Percentiles rank a stretch among this genome's conserved stretches.
Conservation (phyloP, 1,140 invertebrate species). For the Aphelenchoides fujianensis region DNA sequence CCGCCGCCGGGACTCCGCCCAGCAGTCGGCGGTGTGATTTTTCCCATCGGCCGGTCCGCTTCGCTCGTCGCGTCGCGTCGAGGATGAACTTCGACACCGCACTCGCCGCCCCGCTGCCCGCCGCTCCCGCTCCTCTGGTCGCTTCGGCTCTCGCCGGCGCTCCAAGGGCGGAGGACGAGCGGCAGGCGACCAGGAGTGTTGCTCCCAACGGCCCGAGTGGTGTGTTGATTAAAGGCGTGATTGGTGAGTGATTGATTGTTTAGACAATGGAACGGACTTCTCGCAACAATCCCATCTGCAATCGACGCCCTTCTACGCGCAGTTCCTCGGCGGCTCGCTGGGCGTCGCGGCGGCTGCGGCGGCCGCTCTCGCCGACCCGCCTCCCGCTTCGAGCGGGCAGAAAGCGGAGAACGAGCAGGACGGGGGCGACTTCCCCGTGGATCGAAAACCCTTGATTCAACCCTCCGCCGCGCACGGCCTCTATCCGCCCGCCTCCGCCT, state of each 20-base stretch:
- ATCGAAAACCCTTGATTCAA: neutral
- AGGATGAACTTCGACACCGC: neutral
- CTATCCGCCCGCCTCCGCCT: neutral
- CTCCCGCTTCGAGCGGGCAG: neutral
- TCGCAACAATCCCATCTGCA: neutral
- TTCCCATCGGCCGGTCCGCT: neutral
- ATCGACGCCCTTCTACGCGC: neutral
- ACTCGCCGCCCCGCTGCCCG: neutral
- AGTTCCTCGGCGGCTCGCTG: neutral
- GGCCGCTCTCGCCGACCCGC: neutral
- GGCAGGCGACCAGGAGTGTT: too few relatives aligned
- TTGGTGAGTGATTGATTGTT: too few relatives aligned
- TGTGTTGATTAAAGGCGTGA: too few relatives aligned
- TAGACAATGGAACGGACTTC: too few relatives aligned
- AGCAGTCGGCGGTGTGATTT: constrained; percentile 1
- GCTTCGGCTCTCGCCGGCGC: too few relatives aligned
- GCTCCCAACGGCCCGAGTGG: too few relatives aligned
- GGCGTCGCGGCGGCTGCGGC: neutral
- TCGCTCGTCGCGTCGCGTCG: too few relatives aligned
- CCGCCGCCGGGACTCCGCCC: neutral
- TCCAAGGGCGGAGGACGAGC: too few relatives aligned
- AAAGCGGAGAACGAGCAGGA: neutral
- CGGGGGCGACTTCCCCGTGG: neutral
- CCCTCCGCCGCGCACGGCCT: neutral
- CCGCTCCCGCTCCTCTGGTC: too few relatives aligned